Conservation (phyloP, 2,113 vertebrate genomes). For the Procapra przewalskii region DNA sequence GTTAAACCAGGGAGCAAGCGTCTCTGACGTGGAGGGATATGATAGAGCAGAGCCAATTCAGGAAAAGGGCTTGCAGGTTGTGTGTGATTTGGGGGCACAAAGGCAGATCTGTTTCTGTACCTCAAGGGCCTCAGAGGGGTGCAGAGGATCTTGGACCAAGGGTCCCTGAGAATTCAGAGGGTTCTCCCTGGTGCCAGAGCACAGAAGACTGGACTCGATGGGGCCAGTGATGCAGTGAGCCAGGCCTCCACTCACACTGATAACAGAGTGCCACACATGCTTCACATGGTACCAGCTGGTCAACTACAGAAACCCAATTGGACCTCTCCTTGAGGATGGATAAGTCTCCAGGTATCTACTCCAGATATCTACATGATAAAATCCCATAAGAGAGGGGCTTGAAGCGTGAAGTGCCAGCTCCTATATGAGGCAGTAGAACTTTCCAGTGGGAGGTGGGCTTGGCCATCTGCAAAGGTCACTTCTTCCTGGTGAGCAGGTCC, state of each 20-base stretch:
- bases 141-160: neutral
- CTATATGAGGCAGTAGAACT: neutral
- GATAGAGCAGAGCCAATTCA: neutral
- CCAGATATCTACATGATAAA: neutral
- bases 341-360: neutral
- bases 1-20: neutral
- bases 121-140: neutral
- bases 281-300: neutral
- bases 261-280: accelerated
- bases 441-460: neutral
- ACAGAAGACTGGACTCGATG: neutral
- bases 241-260: neutral
- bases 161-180: neutral
- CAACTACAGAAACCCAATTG: neutral
- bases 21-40: neutral
- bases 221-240: neutral
- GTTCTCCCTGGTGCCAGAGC: neutral
- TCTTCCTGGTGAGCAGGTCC: neutral
- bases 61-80: neutral
- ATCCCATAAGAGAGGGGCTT: neutral
- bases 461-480: neutral
- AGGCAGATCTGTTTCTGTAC: neutral
- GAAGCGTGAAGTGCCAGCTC: neutral
- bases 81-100: neutral
- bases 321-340: neutral